Conservation (phyloP, 2,113 vertebrate species). For the Pipa parva region DNA sequence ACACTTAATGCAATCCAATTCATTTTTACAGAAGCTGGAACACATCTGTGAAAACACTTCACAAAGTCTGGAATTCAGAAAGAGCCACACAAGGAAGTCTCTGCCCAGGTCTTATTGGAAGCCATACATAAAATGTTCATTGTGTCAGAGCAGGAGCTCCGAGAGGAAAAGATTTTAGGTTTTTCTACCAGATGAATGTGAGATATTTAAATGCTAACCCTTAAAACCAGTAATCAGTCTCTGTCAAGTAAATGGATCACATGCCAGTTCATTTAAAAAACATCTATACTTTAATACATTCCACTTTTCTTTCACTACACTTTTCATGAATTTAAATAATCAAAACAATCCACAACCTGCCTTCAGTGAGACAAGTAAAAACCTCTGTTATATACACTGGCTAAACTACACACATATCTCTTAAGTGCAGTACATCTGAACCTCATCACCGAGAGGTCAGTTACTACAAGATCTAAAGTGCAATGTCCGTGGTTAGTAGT, state of each 20-base stretch:
- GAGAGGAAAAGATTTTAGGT: too few species aligned
- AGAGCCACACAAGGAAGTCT: slow-evolving; percentile 29
- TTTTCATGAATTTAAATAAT: too few species aligned
- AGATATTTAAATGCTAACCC: background rate
- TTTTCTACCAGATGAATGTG: background rate
- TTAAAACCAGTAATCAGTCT: background rate
- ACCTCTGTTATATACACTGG: too few species aligned
- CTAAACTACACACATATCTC: too few species aligned
- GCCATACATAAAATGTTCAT: slow-evolving; percentile 31
- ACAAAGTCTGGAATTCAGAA: slow-evolving; percentile 18
- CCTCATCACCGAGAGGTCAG: too few species aligned
- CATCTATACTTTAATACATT: background rate
- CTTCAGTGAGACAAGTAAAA: too few species aligned
- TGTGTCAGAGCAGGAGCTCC: slow-evolving; percentile 14
- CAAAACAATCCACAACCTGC: too few species aligned
- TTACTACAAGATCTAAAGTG: too few species aligned
- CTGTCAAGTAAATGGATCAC: background rate
- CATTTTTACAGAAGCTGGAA: slow-evolving; percentile 30
- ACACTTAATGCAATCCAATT: slow-evolving; percentile 13
- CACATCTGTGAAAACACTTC: slow-evolving; percentile 41
- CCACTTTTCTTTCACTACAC: background rate
- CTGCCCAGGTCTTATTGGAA: slow-evolving; percentile 12
- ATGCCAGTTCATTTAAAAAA: background rate
- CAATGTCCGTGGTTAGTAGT: too few species aligned
- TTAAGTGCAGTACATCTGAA: too few species aligned